These are phyloP conservation scores for Drosophila quadrilineata DNA, from an alignment of 1,140 invertebrate species.

Conservation along the genomic window DNA sequence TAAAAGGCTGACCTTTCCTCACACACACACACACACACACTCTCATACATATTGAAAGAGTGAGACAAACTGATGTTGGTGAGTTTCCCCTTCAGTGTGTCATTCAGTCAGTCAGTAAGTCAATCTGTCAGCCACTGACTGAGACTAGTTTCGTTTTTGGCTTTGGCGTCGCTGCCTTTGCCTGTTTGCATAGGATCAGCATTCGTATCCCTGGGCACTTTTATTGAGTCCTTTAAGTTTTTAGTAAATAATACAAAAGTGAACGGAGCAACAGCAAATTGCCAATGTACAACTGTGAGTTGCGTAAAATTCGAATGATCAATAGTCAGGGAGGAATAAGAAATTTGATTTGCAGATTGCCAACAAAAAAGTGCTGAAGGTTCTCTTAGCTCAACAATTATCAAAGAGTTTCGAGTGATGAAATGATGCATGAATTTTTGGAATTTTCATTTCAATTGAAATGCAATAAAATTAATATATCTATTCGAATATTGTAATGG, in stretches of 20 bases:
- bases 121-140: conserved; percentile 32
- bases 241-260: conserved; percentile 75
- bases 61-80: conserved; percentile 21
- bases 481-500: not conserved
- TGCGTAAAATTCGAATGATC: conserved; percentile 57
- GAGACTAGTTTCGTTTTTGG: conserved; percentile 35
- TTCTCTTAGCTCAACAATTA: conserved; percentile 23
- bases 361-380: no score
- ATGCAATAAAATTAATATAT: not conserved
- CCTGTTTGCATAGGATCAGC: conserved; percentile 69
- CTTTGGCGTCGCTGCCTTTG: conserved; percentile 21
- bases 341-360: conserved; percentile 74
- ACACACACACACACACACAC: conserved; percentile 17
- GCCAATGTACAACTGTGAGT: conserved; percentile 49
- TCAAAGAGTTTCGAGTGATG: conserved; percentile 51
- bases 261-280: conserved; percentile 45
- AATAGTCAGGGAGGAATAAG: conserved; percentile 39
- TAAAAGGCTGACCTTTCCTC: conserved; percentile 62
- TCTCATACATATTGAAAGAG: conserved; percentile 22
- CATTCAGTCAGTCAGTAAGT: conserved; percentile 30
- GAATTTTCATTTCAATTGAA: not conserved
- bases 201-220: conserved; percentile 65
- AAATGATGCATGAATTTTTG: conserved; percentile 68
- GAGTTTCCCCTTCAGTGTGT: conserved; percentile 29
- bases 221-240: conserved; percentile 79